phyloP scores from a whole-genome alignment of 2,113 vertebrate genomes.

The Menidia beryllina region DNA sequence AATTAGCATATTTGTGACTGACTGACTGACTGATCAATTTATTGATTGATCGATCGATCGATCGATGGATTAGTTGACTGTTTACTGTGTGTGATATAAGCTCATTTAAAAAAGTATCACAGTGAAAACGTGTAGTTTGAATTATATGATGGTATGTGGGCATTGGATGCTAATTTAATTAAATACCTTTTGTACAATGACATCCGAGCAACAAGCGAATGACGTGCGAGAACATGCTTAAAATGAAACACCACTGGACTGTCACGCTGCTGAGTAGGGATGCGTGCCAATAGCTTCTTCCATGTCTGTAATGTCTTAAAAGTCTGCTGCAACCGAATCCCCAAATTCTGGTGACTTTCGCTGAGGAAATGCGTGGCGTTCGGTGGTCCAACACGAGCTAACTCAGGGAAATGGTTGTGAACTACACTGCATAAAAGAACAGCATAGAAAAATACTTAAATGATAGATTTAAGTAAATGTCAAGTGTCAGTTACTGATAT shows the following conservation, averaged over 20 bases:
- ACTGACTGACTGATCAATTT: no score
- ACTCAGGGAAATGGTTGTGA: not conserved
- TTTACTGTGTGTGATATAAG: constrained; percentile 38
- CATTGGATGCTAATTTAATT: constrained; percentile 26
- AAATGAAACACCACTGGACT: constrained; percentile 13
- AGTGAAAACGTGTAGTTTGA: constrained; percentile 34
- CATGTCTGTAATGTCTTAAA: not conserved
- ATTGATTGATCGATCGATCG: no score
- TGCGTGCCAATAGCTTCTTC: not conserved
- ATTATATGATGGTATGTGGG: constrained; percentile 29
- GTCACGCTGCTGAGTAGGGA: not conserved
- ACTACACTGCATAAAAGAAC: not conserved
- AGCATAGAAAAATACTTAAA: not conserved
- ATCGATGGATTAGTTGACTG: no score
- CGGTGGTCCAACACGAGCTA: not conserved
- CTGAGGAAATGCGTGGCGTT: not conserved
- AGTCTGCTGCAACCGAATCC: not conserved
- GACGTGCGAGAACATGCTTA: constrained; percentile 9
- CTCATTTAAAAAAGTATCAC: constrained; percentile 21
- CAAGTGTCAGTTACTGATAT: not conserved
- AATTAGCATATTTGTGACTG: constrained; percentile 28
- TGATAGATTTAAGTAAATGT: not conserved
- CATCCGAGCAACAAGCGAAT: not conserved
- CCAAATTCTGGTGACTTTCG: not conserved
- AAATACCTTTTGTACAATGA: constrained; percentile 35